Evolutionary conservation across 2,797 vertebrate species (phyloP), one percentile per base, ranked within the genome.

Genomic region (Sarcophilus harrisii): DNA sequence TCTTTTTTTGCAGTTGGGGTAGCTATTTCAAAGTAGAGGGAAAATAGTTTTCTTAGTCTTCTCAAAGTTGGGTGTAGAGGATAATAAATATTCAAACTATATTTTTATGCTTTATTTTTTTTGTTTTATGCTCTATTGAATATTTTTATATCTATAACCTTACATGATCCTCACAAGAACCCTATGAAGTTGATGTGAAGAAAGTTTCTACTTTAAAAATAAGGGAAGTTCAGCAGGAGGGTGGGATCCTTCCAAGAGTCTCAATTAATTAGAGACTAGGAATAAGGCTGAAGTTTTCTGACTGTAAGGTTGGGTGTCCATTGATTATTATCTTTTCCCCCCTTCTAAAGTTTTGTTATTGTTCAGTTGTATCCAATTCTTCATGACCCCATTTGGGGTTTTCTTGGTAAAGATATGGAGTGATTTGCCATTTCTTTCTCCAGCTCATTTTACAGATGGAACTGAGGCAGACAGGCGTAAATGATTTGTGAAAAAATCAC

Each of bases 191-290:
- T 58, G 57, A 92, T 87, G 27, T 87, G 38, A 14, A 91, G 90
- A n/a, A 45, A 32, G 58, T 30, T 32, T 3, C 18, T 92, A 92
- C 90, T 92, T 94, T 94, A 93, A 45, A 93, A 91, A 81, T 90
- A 27, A 59, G 92, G 32, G 89, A 95, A 57, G 11, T 38, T 28
- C 94, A 87, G 45, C n/a, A 91, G 24, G 29, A 93, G 12, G 11
- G 18, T 89, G 89, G 62, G 59, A 8, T 29, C 91, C 45, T 6
- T 32, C 57, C 38, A 93, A 66, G 38, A 55, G 3, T 59, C 92
- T 10, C 18, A 62, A 57, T 58, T 73, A 38, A 52, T 90, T 92
- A 66, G 32, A 0, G 0, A 32, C 3, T 58, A 38, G 52, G 38
- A 28, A 0, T 52, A 11, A 0, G n/a, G 5, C 11, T 90, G 9